A percentile compares a stretch with the other conserved stretches of the same genome.
Evolutionary conservation across 1,140 invertebrate genomes (phyloP).

Genomic region (Asbolus verrucosus): DNA sequence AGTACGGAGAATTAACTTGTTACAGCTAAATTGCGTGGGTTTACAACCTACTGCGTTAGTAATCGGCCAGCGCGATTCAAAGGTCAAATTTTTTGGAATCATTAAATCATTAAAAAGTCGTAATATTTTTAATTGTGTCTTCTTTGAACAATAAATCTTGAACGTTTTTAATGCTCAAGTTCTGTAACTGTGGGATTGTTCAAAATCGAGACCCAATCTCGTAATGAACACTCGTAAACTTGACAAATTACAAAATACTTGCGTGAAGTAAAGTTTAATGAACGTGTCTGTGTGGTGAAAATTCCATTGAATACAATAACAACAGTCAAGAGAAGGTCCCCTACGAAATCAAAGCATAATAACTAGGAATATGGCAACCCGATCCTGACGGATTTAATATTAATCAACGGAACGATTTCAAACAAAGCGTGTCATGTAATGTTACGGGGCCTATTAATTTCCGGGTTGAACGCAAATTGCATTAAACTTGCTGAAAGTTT

Average conservation of each 20-base stretch:
- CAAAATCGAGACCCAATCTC: neutral
- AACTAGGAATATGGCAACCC: slow-evolving; percentile 26
- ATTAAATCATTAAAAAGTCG: too few species aligned
- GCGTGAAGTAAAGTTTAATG: slow-evolving; percentile 20
- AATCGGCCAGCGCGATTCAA: too few species aligned
- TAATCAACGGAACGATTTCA: slow-evolving; percentile 39
- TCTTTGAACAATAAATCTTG: too few species aligned
- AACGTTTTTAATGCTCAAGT: too few species aligned
- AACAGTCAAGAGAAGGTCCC: slow-evolving; percentile 13
- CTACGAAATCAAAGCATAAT: slow-evolving; percentile 32
- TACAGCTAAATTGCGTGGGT: too few species aligned
- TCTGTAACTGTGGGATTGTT: too few species aligned
- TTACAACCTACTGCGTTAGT: too few species aligned
- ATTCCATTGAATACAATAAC: slow-evolving; percentile 8
- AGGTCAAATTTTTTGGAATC: too few species aligned
- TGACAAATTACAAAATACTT: slow-evolving; percentile 29
- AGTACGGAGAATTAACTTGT: too few species aligned
- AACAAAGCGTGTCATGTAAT: slow-evolving; percentile 39
- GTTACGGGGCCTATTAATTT: slow-evolving; percentile 35
- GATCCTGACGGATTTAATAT: slow-evolving; percentile 39
- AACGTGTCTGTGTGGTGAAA: slow-evolving; percentile 13
- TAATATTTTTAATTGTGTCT: too few species aligned
- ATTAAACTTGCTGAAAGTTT: slow-evolving; percentile 36
- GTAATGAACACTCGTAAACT: slow-evolving; percentile 14
- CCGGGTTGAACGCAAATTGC: slow-evolving; percentile 35